A percentile compares a stretch with the other conserved stretches of the same genome.
Evolutionary conservation across 2,888 invertebrate species (phyloP).

Genomic region (Nebria brevicollis): DNA sequence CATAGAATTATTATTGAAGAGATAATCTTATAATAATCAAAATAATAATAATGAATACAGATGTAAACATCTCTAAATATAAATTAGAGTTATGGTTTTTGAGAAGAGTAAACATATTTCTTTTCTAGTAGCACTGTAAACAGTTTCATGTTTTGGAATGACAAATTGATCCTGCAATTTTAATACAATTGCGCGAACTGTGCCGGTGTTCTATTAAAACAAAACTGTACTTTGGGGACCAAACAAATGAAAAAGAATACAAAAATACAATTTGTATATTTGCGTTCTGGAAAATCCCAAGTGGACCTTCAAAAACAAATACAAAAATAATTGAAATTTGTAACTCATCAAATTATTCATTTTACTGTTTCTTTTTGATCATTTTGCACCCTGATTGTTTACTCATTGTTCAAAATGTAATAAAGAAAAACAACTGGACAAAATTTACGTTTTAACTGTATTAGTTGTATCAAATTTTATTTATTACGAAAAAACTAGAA

Average conservation of each 20-base stretch:
- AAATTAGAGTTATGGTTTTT: too few relatives aligned
- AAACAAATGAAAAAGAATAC: not conserved
- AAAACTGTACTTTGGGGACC: not conserved
- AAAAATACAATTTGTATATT: not conserved
- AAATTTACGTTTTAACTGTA: too few relatives aligned
- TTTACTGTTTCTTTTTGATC: not conserved
- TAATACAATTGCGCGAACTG: not conserved
- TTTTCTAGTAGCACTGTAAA: not conserved
- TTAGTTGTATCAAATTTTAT: too few relatives aligned
- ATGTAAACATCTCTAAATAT: too few relatives aligned
- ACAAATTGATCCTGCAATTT: conserved; percentile 6
- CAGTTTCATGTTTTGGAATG: not conserved
- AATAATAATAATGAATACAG: too few relatives aligned
- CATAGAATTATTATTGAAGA: too few relatives aligned
- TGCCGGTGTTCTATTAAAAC: not conserved
- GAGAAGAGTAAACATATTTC: too few relatives aligned
- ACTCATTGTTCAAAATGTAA: too few relatives aligned
- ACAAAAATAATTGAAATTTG: not conserved
- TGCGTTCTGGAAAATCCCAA: not conserved
- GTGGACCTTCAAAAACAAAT: not conserved
- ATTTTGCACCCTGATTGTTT: too few relatives aligned
- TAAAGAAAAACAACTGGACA: too few relatives aligned
- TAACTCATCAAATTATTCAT: not conserved
- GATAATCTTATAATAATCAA: too few relatives aligned
- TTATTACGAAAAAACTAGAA: not conserved